These are phyloP conservation scores for Ptilorrhoa leucosticta DNA, from an alignment of 2,113 vertebrate genomes.

Conservation along the genomic window DNA sequence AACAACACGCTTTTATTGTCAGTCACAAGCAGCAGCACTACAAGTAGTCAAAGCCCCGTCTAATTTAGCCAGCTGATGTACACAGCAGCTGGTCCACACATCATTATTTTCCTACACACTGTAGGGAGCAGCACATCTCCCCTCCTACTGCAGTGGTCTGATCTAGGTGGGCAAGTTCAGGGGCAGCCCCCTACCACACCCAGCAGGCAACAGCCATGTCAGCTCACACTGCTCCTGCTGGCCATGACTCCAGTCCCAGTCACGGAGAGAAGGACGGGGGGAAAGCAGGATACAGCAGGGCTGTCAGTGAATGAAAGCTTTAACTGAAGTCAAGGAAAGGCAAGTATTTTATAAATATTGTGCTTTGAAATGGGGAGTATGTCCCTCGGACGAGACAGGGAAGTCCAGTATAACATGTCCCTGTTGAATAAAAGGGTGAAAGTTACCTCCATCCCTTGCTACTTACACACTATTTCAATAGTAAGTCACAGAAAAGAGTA, in stretches of 20 bases:
- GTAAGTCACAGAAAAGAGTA: neutral
- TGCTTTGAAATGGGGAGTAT: neutral
- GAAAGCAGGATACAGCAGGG: neutral
- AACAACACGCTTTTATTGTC: neutral
- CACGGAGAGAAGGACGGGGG: fast-evolving
- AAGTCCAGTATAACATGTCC: neutral
- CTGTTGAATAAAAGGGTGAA: neutral
- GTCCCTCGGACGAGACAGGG: neutral
- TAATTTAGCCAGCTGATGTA: neutral
- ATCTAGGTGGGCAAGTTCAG: neutral
- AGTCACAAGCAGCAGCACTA: neutral
- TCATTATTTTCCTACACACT: neutral
- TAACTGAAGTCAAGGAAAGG: neutral
- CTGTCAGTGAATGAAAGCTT: neutral
- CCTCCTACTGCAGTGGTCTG: neutral
- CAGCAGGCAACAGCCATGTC: neutral
- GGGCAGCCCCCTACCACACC: neutral
- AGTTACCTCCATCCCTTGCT: neutral
- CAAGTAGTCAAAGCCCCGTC: neutral
- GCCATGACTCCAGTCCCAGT: neutral
- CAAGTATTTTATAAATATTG: neutral
- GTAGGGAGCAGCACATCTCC: neutral
- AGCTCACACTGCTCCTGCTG: neutral
- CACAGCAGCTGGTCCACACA: neutral
- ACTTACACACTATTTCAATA: neutral